phyloP scores from a whole-genome alignment of 2,888 invertebrate genomes.

The Erebia ligea region DNA sequence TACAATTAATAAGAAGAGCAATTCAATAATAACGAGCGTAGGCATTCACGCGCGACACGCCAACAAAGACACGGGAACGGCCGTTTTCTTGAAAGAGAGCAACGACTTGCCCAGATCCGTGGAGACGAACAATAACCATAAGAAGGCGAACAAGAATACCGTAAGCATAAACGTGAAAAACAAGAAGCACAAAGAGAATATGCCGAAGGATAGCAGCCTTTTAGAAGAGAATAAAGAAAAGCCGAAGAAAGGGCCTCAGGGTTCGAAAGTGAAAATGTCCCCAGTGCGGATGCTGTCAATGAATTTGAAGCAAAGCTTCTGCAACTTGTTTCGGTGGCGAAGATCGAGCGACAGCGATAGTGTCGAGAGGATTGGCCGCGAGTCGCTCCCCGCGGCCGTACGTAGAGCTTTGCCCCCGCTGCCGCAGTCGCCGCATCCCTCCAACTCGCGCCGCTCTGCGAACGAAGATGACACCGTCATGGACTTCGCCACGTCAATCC shows the following conservation, averaged over 20 bases:
- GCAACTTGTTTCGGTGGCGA: constrained; percentile 91
- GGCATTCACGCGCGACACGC: constrained; percentile 64
- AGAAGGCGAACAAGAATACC: constrained; percentile 79
- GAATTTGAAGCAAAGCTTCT: constrained; percentile 92
- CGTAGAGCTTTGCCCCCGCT: constrained; percentile 75
- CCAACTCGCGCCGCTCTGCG: constrained; percentile 52
- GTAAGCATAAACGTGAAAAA: constrained; percentile 85
- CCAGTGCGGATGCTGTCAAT: constrained; percentile 86
- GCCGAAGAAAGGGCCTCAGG: constrained; percentile 54
- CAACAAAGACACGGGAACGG: constrained; percentile 60
- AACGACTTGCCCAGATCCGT: constrained; percentile 59
- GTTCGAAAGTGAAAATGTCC: constrained; percentile 84
- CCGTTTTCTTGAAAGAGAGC: constrained; percentile 65
- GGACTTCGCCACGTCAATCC: constrained; percentile 95
- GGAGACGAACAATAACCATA: constrained; percentile 77
- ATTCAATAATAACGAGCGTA: constrained; percentile 73
- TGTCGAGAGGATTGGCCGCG: constrained; percentile 58
- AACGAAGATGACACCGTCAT: constrained; percentile 82
- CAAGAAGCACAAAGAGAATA: constrained; percentile 81
- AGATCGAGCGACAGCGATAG: constrained; percentile 55
- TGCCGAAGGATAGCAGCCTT: constrained; percentile 54
- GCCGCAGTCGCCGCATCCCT: constrained; percentile 54
- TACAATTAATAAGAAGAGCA: constrained; percentile 75
- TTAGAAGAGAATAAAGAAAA: constrained; percentile 77
- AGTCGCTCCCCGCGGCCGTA: constrained; percentile 69